A percentile compares a stretch with the other conserved stretches of the same genome.
phyloP scores from a whole-genome alignment of 2,888 invertebrate genomes.

The Chymomyza fuscimana region DNA sequence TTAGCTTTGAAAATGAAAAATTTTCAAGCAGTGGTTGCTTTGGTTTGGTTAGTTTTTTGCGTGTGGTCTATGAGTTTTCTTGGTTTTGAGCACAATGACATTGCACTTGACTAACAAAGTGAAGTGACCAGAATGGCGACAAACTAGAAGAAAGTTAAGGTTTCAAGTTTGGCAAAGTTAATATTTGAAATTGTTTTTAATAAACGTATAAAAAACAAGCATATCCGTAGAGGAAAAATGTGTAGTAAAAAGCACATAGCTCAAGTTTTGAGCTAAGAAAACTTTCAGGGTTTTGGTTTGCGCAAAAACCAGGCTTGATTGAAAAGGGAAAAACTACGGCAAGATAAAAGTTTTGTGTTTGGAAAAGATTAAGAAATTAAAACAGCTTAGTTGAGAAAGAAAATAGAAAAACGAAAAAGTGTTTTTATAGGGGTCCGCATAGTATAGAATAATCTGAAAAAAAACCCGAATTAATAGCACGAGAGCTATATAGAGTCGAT shows the following conservation, averaged over 20 bases:
- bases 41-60: neutral
- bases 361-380: no score
- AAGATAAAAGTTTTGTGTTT: no score
- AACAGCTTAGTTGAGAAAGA: no score
- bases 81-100: neutral
- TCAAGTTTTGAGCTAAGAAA: neutral
- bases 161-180: neutral
- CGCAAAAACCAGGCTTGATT: no score
- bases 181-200: neutral
- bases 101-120: neutral
- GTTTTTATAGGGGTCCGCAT: no score
- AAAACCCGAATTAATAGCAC: no score
- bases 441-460: no score
- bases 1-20: slow-evolving; percentile 3
- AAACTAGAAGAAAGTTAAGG: neutral
- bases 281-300: neutral
- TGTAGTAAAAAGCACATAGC: neutral
- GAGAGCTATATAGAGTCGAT: no score
- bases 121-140: neutral
- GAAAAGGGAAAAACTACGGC: no score
- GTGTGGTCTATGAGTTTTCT: neutral
- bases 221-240: neutral
- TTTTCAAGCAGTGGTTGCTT: neutral
- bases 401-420: no score
- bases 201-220: neutral